Conservation (phyloP, 2,888 invertebrate species). For the Strigamia transsilvanica region DNA sequence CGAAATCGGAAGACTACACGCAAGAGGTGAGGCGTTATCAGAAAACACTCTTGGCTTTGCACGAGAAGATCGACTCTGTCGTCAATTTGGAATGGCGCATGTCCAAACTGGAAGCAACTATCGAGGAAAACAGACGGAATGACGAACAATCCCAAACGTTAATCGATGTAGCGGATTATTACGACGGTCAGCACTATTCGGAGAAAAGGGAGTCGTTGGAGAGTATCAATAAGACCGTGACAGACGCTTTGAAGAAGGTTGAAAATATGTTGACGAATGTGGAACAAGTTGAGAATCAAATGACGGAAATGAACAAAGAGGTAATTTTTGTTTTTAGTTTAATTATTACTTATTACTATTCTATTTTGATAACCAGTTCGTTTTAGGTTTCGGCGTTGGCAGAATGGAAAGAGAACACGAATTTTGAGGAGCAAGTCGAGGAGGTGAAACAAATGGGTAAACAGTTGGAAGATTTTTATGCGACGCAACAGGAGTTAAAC, state of each 20-base stretch:
- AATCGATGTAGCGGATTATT: not conserved
- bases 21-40: not conserved
- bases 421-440: not conserved
- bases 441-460: not conserved
- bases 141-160: not conserved
- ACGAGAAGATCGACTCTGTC: not conserved
- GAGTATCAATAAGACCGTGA: not conserved
- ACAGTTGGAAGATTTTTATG: not conserved
- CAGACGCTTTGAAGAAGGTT: not conserved
- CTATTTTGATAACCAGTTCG: not conserved
- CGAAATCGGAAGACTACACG: not conserved
- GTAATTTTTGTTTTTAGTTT: not conserved
- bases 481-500: not conserved
- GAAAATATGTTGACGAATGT: not conserved
- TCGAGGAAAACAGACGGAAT: not conserved
- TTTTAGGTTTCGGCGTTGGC: not conserved
- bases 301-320: not conserved
- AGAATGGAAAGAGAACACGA: not conserved
- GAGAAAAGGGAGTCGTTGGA: not conserved
- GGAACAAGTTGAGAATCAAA: not conserved
- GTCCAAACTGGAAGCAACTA: not conserved
- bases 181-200: not conserved
- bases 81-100: constrained; percentile 14
- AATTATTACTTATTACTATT: not conserved
- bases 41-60: not conserved